Evolutionary conservation across 1,140 invertebrate species (phyloP), one percentile per base, ranked within the genome.

Genomic region (Drosophila novamexicana): DNA sequence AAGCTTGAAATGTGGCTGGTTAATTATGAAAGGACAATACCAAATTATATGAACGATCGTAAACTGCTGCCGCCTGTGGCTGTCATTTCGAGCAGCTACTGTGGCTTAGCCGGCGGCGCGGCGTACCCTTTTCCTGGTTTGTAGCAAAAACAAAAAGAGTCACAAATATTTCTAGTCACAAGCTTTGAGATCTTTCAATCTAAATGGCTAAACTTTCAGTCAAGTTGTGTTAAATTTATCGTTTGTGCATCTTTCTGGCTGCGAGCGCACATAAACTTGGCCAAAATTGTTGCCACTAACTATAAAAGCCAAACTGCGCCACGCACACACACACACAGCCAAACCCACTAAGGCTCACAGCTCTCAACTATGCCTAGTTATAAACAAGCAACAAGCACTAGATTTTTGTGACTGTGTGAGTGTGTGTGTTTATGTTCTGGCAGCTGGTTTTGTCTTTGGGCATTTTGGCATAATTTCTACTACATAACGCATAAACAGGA

Each of bases 161-260:
- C 34, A 53, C 37, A 40, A 52, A 52, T 75, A 69, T 37, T 57
- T 42, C 42, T 54, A 73, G 42, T 53, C 47, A 44, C 63, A 42
- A 65, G 69, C 64, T 42, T 79, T 64, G 18, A 69, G 47, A 83
- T 83, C 77, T 77, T 69, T 50, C 52, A 68, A 83, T 88, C 83
- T 88, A 88, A 88, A 88, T 74, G 73, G 45, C 49, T 36, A 45
- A 89, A 86, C 69, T 84, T 85, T 49, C 14, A 85, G 74, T 75
- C 78, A 80, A 89, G 62, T 77, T 59, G 50, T 39, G 69, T 69
- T 77, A 56, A 74, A 83, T 88, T 88, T 88, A 88, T 88, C 83
- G 67, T 65, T 54, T 54, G 53, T 52, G 67, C 67, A 75, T 57
- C 67, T 86, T 74, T 73, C 42, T 66, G 68, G 47, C 57, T 69